Evolutionary conservation across 2,888 invertebrate genomes (phyloP).

Genomic region (Agrochola lychnidis): DNA sequence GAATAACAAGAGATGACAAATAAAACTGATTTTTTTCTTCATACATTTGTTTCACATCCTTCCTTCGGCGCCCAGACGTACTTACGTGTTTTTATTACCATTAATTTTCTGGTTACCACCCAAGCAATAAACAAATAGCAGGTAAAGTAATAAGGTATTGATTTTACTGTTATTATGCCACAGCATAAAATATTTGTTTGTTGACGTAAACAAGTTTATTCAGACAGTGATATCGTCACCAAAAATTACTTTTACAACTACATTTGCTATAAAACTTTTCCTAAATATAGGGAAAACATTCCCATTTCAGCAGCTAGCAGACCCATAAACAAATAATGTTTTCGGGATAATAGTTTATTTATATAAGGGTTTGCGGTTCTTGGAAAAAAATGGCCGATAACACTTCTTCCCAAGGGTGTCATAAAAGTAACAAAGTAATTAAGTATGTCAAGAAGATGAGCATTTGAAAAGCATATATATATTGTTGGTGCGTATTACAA

Average conservation of each 20-base stretch:
- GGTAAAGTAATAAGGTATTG: slow-evolving; percentile 30
- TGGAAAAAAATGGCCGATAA: background rate
- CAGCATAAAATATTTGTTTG: slow-evolving; percentile 44
- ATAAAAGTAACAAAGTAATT: slow-evolving; percentile 3
- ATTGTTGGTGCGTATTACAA: background rate
- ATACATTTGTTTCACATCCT: too few species aligned
- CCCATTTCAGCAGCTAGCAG: slow-evolving; percentile 24
- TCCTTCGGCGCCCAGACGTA: background rate
- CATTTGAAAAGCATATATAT: background rate
- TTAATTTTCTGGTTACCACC: slow-evolving; percentile 14
- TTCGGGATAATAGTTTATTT: slow-evolving; percentile 22
- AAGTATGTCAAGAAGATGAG: background rate
- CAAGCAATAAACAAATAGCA: slow-evolving; percentile 11
- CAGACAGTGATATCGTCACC: slow-evolving; percentile 22
- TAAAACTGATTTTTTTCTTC: slow-evolving; percentile 4
- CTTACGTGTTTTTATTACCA: background rate
- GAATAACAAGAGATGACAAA: background rate
- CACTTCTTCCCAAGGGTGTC: background rate
- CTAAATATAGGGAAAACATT: slow-evolving; percentile 36
- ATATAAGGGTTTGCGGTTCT: slow-evolving; percentile 2
- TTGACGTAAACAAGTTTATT: slow-evolving; percentile 46
- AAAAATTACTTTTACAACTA: slow-evolving; percentile 38
- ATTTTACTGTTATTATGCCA: slow-evolving; percentile 20
- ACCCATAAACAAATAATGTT: slow-evolving; percentile 33
- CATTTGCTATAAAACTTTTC: slow-evolving; percentile 45